These are phyloP conservation scores for Zaprionus obscuricornis DNA, from an alignment of 2,888 invertebrate species.

Conservation along the genomic window DNA sequence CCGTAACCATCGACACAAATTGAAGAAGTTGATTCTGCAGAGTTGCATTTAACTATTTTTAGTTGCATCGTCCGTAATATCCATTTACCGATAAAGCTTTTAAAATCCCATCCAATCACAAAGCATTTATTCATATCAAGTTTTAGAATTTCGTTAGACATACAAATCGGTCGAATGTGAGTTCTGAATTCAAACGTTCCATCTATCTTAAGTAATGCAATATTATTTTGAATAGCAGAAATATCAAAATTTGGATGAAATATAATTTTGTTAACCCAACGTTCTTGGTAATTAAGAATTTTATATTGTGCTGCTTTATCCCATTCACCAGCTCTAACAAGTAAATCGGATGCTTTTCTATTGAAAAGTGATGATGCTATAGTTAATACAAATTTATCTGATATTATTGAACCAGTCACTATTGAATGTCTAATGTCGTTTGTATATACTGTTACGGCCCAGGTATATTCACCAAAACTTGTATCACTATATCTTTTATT, in stretches of 20 bases:
- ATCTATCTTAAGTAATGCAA: conserved; percentile 33
- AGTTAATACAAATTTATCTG: conserved; percentile 1
- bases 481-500: not conserved
- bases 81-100: too few relatives aligned
- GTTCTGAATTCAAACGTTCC: not conserved
- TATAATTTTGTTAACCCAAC: not conserved
- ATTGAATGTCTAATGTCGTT: accelerated
- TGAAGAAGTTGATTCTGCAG: not conserved
- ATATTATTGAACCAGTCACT: conserved; percentile 22
- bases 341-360: accelerated
- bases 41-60: not conserved
- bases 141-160: not conserved
- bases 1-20: too few relatives aligned
- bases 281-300: conserved; percentile 17
- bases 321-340: conserved; percentile 42
- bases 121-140: not conserved
- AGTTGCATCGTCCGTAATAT: too few relatives aligned
- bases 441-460: not conserved
- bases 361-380: not conserved
- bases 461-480: not conserved
- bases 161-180: conserved; percentile 24
- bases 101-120: too few relatives aligned
- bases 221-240: not conserved
- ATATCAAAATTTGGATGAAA: not conserved
- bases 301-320: conserved; percentile 8